Base-by-base conservation (phyloP, 2,888 invertebrate species). In the Erebia aethiops region DNA sequence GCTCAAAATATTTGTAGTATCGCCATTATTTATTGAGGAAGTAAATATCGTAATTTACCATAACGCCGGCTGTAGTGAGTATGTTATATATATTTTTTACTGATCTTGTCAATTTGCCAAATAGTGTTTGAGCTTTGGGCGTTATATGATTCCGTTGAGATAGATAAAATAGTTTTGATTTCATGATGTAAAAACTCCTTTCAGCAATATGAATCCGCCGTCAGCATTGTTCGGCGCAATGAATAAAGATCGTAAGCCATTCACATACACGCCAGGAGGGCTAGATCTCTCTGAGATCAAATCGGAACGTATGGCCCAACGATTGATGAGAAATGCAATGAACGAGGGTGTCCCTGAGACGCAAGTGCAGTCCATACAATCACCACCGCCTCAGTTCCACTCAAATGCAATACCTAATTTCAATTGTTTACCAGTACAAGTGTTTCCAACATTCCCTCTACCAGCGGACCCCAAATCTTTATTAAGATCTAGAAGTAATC, bases 251-350 rank as follows among this genome's bases (percentile, higher is more conserved):
- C 98, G 98, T 86, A 98, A 98, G 88, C 98, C 98, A 51, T 98
- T 98, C 87, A 98, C 98, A 35, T 98, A 98, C 87, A 98, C 98
- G 43, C 98, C 98, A 1, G 98, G 98, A 13, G 98, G 98, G 80
- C 94, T 98, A 71, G 97, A 98, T 89, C 94, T 98, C 61, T 97
- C 98, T 14, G 97, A 98, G 92, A 98, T 98, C 77, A 95, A 96
- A 80, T 98, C 98, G 65, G 98, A 98, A 75, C 95, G 97, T 75
- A 98, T 98, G 98, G 97, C 97, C 26, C 67, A 97, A 81, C 94
- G 98, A 62, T 82, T 95, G 69, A 92, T 94, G 92, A 86, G 89
- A 74, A 94, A 94, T 79, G 94, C 94, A 11, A 93, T 94, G 93
- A 90, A 89, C 76, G 96, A 96, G 82, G 97, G 97, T 14, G 96